These are phyloP conservation scores for Trochalopteron elliotii DNA, from an alignment of 2,113 vertebrate species.

Conservation along the genomic window DNA sequence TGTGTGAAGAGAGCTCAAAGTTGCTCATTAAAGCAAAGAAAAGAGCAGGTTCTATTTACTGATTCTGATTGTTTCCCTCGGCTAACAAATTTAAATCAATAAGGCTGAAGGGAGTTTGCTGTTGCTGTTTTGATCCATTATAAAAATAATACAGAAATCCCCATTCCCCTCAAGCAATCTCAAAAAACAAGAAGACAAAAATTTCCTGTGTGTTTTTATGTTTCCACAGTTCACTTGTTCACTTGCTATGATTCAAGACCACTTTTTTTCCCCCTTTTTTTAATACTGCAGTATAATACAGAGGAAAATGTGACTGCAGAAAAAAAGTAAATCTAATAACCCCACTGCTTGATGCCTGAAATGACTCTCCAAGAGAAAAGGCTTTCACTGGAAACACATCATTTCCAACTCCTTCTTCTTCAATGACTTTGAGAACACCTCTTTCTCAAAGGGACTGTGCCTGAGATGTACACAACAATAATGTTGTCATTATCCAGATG, in stretches of 20 bases:
- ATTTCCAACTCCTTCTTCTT: slow-evolving; percentile 37
- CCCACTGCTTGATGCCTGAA: not conserved
- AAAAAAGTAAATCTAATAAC: not conserved
- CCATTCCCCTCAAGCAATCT: not conserved
- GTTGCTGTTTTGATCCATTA: slow-evolving; percentile 2
- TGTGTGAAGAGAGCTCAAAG: not conserved
- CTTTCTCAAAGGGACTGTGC: not conserved
- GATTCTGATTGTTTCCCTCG: not conserved
- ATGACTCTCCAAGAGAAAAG: slow-evolving; percentile 11
- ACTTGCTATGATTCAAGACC: not conserved
- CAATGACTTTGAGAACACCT: slow-evolving; percentile 12
- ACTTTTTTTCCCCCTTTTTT: not conserved
- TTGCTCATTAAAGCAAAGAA: not conserved
- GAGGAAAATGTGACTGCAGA: not conserved
- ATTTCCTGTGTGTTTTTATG: not conserved
- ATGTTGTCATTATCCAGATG: not conserved
- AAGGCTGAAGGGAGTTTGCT: not conserved
- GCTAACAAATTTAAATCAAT: slow-evolving; percentile 11
- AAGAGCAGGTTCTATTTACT: not conserved
- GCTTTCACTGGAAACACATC: not conserved
- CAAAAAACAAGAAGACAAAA: not conserved
- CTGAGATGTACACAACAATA: not conserved
- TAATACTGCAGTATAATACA: not conserved
- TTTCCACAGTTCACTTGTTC: not conserved
- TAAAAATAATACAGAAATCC: not conserved